phyloP scores from a whole-genome alignment of 2,113 vertebrate genomes.

The Campylomormyrus tamandua region DNA sequence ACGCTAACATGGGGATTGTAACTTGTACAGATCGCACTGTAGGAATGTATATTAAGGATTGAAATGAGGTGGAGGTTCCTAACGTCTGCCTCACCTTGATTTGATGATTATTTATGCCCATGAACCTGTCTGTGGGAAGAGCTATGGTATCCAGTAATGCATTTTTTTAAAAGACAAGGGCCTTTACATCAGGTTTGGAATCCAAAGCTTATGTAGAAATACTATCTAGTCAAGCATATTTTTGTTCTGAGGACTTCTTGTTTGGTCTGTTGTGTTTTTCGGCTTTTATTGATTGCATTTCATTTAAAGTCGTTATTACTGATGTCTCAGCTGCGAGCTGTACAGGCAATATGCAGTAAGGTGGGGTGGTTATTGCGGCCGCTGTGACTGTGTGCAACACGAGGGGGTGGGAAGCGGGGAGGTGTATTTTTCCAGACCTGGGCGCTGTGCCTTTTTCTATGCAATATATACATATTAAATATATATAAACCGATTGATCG shows the following conservation, averaged over 20 bases:
- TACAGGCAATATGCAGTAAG: background rate
- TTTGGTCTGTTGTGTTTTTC: conserved; percentile 16
- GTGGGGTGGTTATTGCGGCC: background rate
- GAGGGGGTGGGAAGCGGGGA: background rate
- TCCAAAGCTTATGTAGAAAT: conserved; percentile 56
- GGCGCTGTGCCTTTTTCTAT: conserved; percentile 91
- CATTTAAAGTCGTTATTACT: background rate
- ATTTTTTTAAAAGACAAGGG: conserved; percentile 46
- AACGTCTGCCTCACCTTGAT: conserved; percentile 20
- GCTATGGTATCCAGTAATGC: conserved; percentile 47
- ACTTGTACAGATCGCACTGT: conserved; percentile 93
- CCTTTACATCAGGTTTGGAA: conserved; percentile 56
- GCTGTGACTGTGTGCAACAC: background rate
- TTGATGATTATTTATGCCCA: conserved; percentile 30
- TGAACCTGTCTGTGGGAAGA: conserved; percentile 43
- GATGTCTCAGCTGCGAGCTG: background rate
- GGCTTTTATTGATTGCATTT: background rate
- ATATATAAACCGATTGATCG: conserved; percentile 75
- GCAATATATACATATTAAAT: conserved; percentile 65
- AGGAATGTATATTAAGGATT: conserved; percentile 70
- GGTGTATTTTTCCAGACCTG: conserved; percentile 10
- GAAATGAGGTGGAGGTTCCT: conserved; percentile 69
- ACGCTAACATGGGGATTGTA: conserved; percentile 91
- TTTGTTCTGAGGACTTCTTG: conserved; percentile 42
- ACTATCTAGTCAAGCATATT: conserved; percentile 2